These are phyloP conservation scores for Eulemur mongoz DNA, from an alignment of 2,797 vertebrate genomes.

Conservation along the genomic window DNA sequence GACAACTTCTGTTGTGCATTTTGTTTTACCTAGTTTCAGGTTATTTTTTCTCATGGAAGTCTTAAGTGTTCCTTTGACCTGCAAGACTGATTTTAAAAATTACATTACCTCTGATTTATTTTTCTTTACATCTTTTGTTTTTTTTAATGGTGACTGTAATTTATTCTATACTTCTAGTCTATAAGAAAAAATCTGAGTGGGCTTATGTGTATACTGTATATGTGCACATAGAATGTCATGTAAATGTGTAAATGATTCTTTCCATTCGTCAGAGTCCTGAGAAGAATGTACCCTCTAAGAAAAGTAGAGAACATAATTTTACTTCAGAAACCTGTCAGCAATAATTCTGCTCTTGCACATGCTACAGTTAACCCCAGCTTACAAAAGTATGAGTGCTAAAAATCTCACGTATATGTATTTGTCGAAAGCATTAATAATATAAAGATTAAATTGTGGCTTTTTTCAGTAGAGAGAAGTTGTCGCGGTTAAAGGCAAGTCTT, in stretches of 20 bases:
- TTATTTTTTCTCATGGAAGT: not conserved
- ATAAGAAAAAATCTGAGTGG: not conserved
- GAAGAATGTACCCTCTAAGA: not conserved
- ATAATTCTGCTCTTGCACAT: not conserved
- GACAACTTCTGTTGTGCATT: not conserved
- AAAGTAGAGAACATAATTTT: not conserved
- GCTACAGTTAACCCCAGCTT: not conserved
- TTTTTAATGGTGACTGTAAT: not conserved
- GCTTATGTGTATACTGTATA: not conserved
- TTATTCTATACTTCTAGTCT: not conserved
- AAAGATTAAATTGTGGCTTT: not conserved
- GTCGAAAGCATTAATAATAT: not conserved
- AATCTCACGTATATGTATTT: not conserved
- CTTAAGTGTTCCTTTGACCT: not conserved
- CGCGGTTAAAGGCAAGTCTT: not conserved
- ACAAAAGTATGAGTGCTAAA: not conserved
- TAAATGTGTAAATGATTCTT: not conserved
- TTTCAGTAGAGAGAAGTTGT: not conserved
- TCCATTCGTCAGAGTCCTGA: not conserved
- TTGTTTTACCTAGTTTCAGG: not conserved
- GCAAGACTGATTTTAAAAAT: conserved; percentile 2
- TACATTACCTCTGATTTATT: not conserved
- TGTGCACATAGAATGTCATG: not conserved
- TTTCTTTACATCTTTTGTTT: not conserved
- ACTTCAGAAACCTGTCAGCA: not conserved